Percentiles rank a stretch among this genome's conserved stretches.
Evolutionary conservation across 2,888 invertebrate genomes (phyloP).

Genomic region (Sabellastarte sp.): DNA sequence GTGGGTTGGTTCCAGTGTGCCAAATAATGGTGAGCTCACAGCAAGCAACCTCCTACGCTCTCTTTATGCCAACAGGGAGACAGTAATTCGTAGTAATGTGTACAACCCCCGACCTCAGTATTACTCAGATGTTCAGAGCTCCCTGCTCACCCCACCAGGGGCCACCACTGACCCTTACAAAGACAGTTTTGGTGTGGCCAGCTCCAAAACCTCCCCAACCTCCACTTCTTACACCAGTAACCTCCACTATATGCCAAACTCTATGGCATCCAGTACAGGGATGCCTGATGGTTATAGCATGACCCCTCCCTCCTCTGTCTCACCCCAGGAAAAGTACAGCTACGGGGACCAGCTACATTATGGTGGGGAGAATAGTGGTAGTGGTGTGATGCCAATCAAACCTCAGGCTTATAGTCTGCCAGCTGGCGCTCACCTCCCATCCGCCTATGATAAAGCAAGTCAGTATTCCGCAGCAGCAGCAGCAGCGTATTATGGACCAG

Average conservation of each 20-base stretch:
- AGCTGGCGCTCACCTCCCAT: conserved; percentile 19
- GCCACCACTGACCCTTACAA: conserved; percentile 59
- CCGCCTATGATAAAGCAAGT: too few relatives aligned
- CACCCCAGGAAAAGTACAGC: conserved; percentile 77
- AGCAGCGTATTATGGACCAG: too few relatives aligned
- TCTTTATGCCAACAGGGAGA: conserved; percentile 89
- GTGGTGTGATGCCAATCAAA: conserved; percentile 24
- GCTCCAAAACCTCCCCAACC: conserved; percentile 18
- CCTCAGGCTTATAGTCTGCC: conserved; percentile 32
- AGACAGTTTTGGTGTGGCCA: conserved; percentile 14
- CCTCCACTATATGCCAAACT: conserved; percentile 1
- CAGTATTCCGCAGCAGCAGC: too few relatives aligned
- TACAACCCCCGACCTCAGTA: conserved; percentile 44
- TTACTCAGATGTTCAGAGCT: conserved; percentile 62
- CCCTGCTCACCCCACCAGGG: conserved; percentile 85
- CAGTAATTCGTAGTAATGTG: conserved; percentile 78
- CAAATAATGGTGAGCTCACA: conserved; percentile 63
- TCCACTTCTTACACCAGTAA: neutral
- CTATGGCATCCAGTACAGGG: conserved; percentile 18
- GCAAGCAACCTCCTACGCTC: conserved; percentile 87
- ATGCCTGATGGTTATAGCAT: conserved; percentile 68
- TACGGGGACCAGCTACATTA: conserved; percentile 25
- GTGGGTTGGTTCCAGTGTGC: conserved; percentile 76
- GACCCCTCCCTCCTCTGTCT: conserved; percentile 96
- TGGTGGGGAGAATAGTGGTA: conserved; percentile 4